These are phyloP conservation scores for Schizothorax lantsangensis DNA, from an alignment of 2,797 vertebrate species.

Conservation along the genomic window DNA sequence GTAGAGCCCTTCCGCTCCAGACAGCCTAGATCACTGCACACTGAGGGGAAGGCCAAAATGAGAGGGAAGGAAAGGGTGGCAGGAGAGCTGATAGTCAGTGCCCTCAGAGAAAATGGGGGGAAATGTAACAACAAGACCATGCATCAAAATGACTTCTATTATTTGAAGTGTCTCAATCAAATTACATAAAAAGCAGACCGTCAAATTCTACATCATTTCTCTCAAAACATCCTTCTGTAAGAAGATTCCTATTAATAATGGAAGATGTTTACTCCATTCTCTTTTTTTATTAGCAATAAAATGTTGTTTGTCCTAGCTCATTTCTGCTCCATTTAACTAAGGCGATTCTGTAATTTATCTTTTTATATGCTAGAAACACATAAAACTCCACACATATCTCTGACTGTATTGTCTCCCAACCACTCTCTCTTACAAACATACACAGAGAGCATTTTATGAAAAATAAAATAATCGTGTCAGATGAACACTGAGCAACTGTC, in stretches of 20 bases:
- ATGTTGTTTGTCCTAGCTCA: neutral
- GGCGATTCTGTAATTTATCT: neutral
- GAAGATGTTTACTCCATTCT: neutral
- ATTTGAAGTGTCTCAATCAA: constrained; percentile 1
- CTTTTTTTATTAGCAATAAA: constrained; percentile 8
- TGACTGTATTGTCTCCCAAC: neutral
- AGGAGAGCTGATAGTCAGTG: neutral
- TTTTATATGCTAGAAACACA: constrained; percentile 1
- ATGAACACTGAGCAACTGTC: constrained; percentile 48
- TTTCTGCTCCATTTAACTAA: constrained; percentile 22
- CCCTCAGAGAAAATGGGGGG: neutral
- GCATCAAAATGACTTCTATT: neutral
- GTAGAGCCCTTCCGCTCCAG: constrained; percentile 50
- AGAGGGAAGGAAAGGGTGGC: constrained; percentile 17
- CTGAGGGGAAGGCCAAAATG: constrained; percentile 2
- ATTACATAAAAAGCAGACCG: neutral
- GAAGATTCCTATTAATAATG: neutral
- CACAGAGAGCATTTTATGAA: neutral
- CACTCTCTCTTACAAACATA: neutral
- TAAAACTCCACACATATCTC: neutral
- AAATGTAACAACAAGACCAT: neutral
- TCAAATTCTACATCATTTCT: neutral
- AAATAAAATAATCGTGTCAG: neutral
- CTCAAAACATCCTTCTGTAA: neutral
- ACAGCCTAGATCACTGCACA: constrained; percentile 30